A percentile compares a stretch with the other conserved stretches of the same genome.
Evolutionary conservation across 1,140 invertebrate species (phyloP).

Genomic region (Nilaparvata lugens): DNA sequence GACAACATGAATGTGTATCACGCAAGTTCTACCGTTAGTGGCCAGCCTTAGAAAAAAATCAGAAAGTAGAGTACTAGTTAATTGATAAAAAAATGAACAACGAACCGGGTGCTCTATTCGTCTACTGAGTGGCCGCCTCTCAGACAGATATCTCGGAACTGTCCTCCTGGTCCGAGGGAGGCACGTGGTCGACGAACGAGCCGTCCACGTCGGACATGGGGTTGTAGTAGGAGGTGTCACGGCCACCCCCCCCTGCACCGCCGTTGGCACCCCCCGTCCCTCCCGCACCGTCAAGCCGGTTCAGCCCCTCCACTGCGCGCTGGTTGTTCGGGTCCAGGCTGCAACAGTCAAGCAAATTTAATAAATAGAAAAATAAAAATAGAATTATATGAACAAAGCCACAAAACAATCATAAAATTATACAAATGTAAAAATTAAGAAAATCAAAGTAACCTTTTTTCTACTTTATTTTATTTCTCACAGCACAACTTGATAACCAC

Average conservation of each 20-base stretch:
- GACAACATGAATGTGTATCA: no score
- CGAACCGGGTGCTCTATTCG: no score
- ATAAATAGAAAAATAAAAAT: not conserved
- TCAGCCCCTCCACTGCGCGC: slow-evolving; percentile 57
- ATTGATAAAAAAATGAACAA: no score
- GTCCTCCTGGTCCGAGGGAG: slow-evolving; percentile 8
- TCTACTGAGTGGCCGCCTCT: not conserved
- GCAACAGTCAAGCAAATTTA: slow-evolving; percentile 14
- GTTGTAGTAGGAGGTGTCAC: not conserved
- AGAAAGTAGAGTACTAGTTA: no score
- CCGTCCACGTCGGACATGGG: slow-evolving; percentile 8
- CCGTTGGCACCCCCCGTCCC: not conserved
- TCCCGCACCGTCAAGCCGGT: slow-evolving; percentile 49
- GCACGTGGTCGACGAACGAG: not conserved
- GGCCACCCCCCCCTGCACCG: not conserved
- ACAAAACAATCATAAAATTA: not conserved
- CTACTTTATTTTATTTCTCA: slow-evolving; percentile 1
- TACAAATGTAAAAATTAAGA: not conserved
- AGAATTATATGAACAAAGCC: not conserved
- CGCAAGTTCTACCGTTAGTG: no score
- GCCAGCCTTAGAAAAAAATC: no score
- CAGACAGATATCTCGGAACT: slow-evolving; percentile 14
- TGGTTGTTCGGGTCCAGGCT: slow-evolving; percentile 60
- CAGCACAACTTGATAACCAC: not conserved
- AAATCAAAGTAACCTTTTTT: no score